A percentile compares a stretch with the other conserved stretches of the same genome.
Evolutionary conservation across 2,113 vertebrate genomes (phyloP).

Genomic region (Galeopterus variegatus): DNA sequence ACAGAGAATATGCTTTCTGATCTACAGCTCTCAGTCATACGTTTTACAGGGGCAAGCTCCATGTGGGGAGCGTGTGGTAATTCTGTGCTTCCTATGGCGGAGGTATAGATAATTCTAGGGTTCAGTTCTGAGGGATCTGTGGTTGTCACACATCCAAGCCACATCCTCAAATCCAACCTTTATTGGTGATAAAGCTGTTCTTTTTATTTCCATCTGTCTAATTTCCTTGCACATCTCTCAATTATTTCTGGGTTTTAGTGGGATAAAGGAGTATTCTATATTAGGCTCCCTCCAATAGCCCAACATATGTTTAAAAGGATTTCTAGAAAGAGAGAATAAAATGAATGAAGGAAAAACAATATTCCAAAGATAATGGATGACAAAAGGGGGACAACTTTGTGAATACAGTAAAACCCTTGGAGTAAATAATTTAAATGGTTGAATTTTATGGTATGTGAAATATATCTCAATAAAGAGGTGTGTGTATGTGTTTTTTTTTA

Average conservation of each 20-base stretch:
- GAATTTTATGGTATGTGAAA: background rate
- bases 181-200: conserved; percentile 62
- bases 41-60: background rate
- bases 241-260: conserved; percentile 45
- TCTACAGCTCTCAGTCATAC: background rate
- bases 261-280: background rate
- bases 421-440: background rate
- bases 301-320: conserved; percentile 43
- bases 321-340: conserved; percentile 30
- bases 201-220: conserved; percentile 60
- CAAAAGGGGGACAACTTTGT: background rate
- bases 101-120: background rate
- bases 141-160: conserved; percentile 32
- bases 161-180: conserved; percentile 58
- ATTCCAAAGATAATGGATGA: background rate
- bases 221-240: conserved; percentile 61
- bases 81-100: background rate
- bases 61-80: conserved; percentile 6
- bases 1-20: background rate
- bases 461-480: background rate
- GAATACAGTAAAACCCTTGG: background rate
- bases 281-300: background rate
- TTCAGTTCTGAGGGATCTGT: conserved; percentile 25
- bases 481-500: background rate
- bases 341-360: background rate